phyloP scores from a whole-genome alignment of 2,113 vertebrate genomes.

The Heterochromis multidens region DNA sequence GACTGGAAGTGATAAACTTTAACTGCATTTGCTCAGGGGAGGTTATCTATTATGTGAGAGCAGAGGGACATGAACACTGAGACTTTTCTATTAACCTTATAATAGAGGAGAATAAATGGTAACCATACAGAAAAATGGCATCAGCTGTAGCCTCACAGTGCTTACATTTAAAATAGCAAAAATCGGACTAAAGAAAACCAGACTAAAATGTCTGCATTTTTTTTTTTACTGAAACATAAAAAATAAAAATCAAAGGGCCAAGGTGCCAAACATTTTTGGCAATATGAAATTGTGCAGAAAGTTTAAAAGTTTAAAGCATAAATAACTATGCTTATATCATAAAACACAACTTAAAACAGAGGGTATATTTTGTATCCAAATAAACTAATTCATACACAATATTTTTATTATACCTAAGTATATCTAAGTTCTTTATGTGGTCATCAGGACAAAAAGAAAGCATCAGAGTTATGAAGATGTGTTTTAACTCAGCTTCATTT shows the following conservation, averaged over 20 bases:
- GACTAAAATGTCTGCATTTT: background rate
- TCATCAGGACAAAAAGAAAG: background rate
- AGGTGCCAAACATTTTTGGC: background rate
- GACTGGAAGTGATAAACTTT: background rate
- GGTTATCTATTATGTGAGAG: background rate
- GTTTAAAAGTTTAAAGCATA: background rate
- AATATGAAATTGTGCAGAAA: background rate
- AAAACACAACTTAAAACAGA: background rate
- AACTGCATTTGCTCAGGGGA: background rate
- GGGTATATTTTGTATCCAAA: background rate
- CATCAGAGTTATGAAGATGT: background rate
- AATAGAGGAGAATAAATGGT: background rate
- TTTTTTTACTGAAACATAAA: background rate
- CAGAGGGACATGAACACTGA: background rate
- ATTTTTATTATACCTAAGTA: background rate
- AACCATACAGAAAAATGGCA: background rate
- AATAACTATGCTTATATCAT: background rate
- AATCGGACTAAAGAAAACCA: background rate
- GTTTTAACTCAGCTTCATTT: background rate
- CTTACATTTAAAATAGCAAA: background rate
- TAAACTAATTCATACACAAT: background rate
- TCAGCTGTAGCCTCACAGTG: background rate
- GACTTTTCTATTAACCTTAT: background rate
- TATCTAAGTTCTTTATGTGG: background rate
- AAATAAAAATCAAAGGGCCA: background rate